Evolutionary conservation across 2,113 vertebrate genomes (phyloP).

Genomic region (Oncorhynchus mykiss): DNA sequence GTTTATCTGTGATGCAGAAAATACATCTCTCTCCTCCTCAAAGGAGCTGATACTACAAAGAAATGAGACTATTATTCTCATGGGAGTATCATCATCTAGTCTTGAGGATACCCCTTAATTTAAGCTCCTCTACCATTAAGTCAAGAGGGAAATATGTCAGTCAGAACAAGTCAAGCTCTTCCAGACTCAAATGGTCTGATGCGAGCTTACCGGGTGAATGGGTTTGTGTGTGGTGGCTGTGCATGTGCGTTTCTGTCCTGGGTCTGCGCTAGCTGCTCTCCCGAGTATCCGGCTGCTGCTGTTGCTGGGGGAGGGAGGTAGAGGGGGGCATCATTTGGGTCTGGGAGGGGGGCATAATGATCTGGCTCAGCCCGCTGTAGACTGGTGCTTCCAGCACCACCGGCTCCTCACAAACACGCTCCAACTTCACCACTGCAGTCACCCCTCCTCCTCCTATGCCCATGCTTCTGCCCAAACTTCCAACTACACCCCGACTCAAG

Average conservation of each 20-base stretch:
- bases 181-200: neutral
- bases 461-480: neutral
- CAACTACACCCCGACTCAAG: neutral
- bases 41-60: neutral
- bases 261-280: conserved; percentile 83
- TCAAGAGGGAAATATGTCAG: neutral
- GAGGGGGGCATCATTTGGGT: neutral
- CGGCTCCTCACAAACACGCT: conserved; percentile 46
- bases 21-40: neutral
- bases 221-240: neutral
- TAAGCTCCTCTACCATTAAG: neutral
- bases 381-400: conserved; percentile 54
- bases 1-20: neutral
- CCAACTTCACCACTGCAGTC: conserved; percentile 10
- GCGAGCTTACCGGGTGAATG: neutral
- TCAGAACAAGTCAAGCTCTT: neutral
- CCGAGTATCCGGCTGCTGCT: conserved; percentile 78
- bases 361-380: conserved; percentile 45
- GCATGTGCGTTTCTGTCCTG: conserved; percentile 47
- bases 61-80: neutral
- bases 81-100: neutral
- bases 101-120: neutral
- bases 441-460: conserved; percentile 13
- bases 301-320: conserved; percentile 41
- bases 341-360: neutral